phyloP scores from a whole-genome alignment of 2,113 vertebrate genomes.

The Boulengeromyrus knoepffleri region DNA sequence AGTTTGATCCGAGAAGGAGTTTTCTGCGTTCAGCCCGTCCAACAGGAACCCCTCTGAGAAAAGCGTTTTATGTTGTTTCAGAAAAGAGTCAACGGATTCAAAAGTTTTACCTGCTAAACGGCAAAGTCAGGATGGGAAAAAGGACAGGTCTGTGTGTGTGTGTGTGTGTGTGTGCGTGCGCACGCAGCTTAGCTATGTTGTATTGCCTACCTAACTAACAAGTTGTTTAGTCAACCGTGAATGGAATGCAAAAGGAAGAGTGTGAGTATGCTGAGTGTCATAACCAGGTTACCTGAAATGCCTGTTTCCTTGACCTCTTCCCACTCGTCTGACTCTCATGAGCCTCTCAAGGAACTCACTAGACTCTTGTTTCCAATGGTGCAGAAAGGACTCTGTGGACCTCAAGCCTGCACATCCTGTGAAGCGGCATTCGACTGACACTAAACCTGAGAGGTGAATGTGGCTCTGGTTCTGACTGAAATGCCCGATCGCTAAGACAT shows the following conservation, averaged over 20 bases:
- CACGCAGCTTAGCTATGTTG: not conserved
- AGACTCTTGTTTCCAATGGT: slow-evolving; percentile 13
- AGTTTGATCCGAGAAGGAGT: not conserved
- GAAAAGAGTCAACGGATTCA: slow-evolving; percentile 54
- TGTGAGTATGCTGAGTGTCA: not conserved
- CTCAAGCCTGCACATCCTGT: slow-evolving; percentile 41
- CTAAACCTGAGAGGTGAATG: slow-evolving; percentile 56
- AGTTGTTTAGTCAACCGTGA: not conserved
- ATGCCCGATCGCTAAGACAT: not conserved
- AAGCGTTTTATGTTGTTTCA: slow-evolving; percentile 31
- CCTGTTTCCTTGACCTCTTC: not conserved
- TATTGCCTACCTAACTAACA: not conserved
- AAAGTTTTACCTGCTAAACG: slow-evolving; percentile 46
- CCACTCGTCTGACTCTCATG: not conserved
- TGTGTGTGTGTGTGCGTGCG: not conserved
- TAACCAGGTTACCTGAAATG: not conserved
- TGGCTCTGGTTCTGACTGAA: not conserved
- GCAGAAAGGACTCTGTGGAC: slow-evolving; percentile 58
- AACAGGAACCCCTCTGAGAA: not conserved
- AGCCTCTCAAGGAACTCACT: not conserved
- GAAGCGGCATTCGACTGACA: slow-evolving; percentile 37
- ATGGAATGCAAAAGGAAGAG: not conserved
- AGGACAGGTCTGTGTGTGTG: slow-evolving; percentile 51
- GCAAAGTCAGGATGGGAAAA: slow-evolving; percentile 45
- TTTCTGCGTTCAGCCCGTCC: not conserved